Evolutionary conservation across 1,140 invertebrate species (phyloP).

Genomic region (Apis mellifera): DNA sequence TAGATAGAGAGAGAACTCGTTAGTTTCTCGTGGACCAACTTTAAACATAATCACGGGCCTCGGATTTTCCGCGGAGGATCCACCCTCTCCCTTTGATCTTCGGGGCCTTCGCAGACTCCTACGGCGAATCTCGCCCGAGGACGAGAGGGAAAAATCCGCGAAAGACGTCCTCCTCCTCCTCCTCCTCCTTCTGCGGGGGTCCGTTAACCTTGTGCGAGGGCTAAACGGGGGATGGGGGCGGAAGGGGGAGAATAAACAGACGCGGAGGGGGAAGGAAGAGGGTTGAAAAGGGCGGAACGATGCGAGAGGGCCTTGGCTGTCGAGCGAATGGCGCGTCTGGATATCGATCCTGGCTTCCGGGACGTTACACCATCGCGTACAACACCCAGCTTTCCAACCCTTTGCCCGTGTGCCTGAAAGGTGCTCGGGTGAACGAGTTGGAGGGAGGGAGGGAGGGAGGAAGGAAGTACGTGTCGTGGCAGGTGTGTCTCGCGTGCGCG

Average conservation of each 20-base stretch:
- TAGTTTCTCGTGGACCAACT: slow-evolving; percentile 4
- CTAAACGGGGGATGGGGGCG: slow-evolving; percentile 6
- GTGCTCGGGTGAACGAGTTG: slow-evolving; percentile 12
- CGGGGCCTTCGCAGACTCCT: neutral
- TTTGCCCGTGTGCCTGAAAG: neutral
- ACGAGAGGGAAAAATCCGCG: slow-evolving; percentile 46
- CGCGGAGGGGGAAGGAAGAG: slow-evolving; percentile 12
- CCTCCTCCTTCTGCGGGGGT: slow-evolving; percentile 8
- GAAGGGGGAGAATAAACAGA: slow-evolving; percentile 57
- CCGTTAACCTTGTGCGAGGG: slow-evolving; percentile 59
- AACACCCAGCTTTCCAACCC: slow-evolving; percentile 56
- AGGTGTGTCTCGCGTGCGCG: neutral
- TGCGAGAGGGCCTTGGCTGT: slow-evolving; percentile 11
- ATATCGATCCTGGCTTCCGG: slow-evolving; percentile 69
- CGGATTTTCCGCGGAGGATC: slow-evolving; percentile 9
- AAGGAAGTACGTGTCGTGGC: neutral
- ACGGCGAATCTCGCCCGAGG: neutral
- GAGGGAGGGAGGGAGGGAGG: neutral
- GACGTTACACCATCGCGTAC: slow-evolving; percentile 60
- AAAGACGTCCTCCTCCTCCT: slow-evolving; percentile 45
- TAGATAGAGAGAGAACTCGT: neutral
- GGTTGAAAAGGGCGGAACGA: neutral
- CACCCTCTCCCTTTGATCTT: slow-evolving; percentile 16
- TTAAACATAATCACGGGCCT: slow-evolving; percentile 38
- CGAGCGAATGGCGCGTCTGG: slow-evolving; percentile 65